Percentiles rank a stretch among this genome's conserved stretches.
Evolutionary conservation across 2,888 invertebrate genomes (phyloP).

Genomic region (Oxyteleia sp.): DNA sequence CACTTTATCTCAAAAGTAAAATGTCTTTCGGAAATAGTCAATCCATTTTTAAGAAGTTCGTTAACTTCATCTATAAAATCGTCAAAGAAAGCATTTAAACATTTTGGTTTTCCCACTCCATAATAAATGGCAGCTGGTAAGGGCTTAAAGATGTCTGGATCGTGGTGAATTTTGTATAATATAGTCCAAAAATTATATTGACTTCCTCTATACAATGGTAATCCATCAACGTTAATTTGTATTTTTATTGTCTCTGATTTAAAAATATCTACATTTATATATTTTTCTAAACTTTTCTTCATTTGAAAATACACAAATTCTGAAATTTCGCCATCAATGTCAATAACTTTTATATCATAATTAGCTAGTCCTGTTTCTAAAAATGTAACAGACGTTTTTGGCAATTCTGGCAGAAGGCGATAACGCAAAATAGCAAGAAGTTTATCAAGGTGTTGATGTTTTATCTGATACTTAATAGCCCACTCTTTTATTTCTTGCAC

Average conservation of each 20-base stretch:
- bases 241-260: neutral
- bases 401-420: conserved; percentile 1
- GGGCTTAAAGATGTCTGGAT: conserved; percentile 8
- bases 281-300: neutral
- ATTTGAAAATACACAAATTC: neutral
- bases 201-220: conserved; percentile 11
- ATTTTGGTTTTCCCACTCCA: conserved; percentile 8
- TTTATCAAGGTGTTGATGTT: neutral
- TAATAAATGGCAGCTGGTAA: conserved; percentile 5
- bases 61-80: neutral
- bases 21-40: neutral
- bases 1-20: neutral
- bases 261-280: neutral
- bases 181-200: conserved; percentile 1
- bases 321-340: neutral
- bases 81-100: neutral
- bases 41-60: neutral
- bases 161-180: neutral
- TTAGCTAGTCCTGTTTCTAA: neutral
- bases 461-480: conserved; percentile 7
- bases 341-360: neutral
- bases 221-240: conserved; percentile 5
- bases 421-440: conserved; percentile 4
- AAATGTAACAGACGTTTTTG: conserved; percentile 2
- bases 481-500: conserved; percentile 17